Evolutionary conservation across 2,113 vertebrate genomes (phyloP), one percentile per base, ranked within the genome.

Genomic region (Arothron firmamentum): DNA sequence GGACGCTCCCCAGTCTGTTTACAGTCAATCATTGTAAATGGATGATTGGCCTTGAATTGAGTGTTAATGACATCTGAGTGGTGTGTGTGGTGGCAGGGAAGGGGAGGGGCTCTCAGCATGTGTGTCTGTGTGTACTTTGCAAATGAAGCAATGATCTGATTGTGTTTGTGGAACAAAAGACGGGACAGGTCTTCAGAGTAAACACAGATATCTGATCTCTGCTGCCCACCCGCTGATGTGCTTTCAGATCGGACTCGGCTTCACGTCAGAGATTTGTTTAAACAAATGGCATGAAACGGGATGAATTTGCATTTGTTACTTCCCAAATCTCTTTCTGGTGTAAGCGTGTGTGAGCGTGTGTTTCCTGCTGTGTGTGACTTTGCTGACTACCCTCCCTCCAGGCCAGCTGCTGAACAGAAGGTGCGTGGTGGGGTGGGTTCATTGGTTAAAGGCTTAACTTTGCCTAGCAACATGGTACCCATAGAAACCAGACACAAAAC

Each of bases 401-500:
- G 52, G 74, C 75, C 87, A 88, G 88, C 87, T 89, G 88, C 83
- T 87, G 72, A 87, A 72, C 87, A 89, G 85, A 86, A 88, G 89
- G 86, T 80, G 77, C 76, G 74, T 77, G 77, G 53, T 81, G 75
- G 78, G 82, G 80, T 79, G 75, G 81, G 76, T 81, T 88, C 79
- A 90, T 79, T 90, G 89, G 84, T 88, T 82, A 83, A 75, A 73
- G 81, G 85, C 77, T 86, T 87, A 86, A 75, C 73, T 89, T 90
- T 90, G 89, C 90, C 89, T 91, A 88, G 90, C 90, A 91, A 91
- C 90, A 88, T 74, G 75, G 88, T 87, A 81, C 78, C 84, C 83
- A 87, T 85, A 74, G 83, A 87, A 89, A 88, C 75, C 80, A 91
- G 86, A 88, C 81, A 88, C 82, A 86, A 83, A 88, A 83, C 74